These are phyloP conservation scores for Catharus ustulatus DNA, from an alignment of 2,797 vertebrate species.

Conservation along the genomic window DNA sequence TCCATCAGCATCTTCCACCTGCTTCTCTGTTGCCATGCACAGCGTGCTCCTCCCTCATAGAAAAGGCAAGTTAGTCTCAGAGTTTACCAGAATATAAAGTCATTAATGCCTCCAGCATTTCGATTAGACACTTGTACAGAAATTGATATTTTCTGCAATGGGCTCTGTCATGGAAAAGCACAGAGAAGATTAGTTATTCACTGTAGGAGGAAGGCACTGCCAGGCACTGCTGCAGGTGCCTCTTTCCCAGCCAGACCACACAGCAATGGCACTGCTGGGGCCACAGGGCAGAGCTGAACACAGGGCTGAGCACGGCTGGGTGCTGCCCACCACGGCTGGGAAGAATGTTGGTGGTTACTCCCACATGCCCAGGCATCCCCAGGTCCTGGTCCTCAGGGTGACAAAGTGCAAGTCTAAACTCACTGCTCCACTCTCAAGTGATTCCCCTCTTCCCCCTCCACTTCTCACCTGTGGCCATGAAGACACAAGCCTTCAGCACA, in stretches of 20 bases:
- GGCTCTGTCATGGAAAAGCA: not conserved
- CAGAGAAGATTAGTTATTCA: not conserved
- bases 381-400: not conserved
- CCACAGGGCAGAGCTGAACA: not conserved
- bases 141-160: not conserved
- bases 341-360: no score
- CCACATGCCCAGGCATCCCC: no score
- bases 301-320: not conserved
- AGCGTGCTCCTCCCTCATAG: not conserved
- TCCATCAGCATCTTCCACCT: not conserved
- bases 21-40: not conserved
- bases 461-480: not conserved
- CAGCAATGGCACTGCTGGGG: fast-evolving
- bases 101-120: not conserved
- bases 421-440: not conserved
- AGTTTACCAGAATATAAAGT: not conserved
- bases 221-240: not conserved
- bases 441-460: not conserved
- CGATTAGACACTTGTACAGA: not conserved
- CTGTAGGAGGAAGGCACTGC: not conserved
- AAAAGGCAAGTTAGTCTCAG: not conserved
- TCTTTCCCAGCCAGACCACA: not conserved
- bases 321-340: no score
- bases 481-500: not conserved
- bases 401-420: not conserved